Conservation (phyloP, 2,797 vertebrate species). For the Pseudotriccus pelzelni region DNA sequence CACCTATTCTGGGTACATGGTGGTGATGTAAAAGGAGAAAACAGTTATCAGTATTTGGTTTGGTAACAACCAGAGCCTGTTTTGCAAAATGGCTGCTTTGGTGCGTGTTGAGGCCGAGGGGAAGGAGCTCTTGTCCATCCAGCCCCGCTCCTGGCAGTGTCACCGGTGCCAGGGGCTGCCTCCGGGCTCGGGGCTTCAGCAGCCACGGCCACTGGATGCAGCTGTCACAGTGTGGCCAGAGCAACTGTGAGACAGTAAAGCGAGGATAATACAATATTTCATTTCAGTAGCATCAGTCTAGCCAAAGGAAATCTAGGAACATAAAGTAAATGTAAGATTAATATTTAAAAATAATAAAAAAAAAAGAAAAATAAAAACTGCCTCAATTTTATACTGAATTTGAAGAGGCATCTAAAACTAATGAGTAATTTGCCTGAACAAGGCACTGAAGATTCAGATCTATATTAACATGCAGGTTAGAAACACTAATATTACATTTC, state of each 20-base stretch:
- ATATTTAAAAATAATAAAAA: neutral
- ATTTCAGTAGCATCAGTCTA: neutral
- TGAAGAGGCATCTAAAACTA: neutral
- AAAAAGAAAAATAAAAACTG: neutral
- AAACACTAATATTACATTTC: neutral
- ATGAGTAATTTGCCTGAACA: neutral
- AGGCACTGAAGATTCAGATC: neutral
- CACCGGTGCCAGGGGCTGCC: neutral
- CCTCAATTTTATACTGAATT: neutral
- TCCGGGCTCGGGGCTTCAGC: fast-evolving
- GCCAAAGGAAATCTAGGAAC: neutral
- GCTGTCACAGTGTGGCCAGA: neutral
- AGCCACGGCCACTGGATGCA: fast-evolving
- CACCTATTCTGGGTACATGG: fast-evolving
- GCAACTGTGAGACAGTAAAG: neutral
- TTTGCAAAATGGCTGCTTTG: neutral
- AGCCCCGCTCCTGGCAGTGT: neutral
- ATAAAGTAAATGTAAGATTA: neutral
- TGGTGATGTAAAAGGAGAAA: neutral
- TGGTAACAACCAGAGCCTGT: neutral
- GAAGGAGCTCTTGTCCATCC: fast-evolving
- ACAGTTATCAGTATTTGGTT: fast-evolving
- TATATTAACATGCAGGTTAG: neutral
- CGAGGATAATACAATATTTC: fast-evolving
- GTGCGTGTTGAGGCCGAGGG: neutral